phyloP scores from a whole-genome alignment of 2,888 invertebrate genomes.

The Drosophila cracens region DNA sequence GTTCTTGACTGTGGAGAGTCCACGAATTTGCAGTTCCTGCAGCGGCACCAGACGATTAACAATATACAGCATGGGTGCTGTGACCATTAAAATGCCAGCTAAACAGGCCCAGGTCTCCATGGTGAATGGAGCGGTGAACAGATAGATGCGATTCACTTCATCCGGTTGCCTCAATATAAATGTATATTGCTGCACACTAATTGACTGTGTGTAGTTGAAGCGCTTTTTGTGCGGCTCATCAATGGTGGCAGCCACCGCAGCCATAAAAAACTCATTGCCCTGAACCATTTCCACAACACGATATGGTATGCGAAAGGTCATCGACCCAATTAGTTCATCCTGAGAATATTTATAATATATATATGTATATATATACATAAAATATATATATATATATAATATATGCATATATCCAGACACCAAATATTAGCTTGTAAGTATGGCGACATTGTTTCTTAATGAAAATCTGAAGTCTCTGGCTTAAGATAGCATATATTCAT shows the following conservation, averaged over 20 bases:
- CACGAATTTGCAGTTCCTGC: conserved; percentile 82
- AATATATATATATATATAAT: not conserved
- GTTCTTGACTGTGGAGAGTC: conserved; percentile 85
- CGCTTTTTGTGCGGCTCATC: conserved; percentile 82
- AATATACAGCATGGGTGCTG: conserved; percentile 91
- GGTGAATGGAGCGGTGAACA: conserved; percentile 94
- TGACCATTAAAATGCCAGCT: conserved; percentile 89
- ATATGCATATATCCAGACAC: too few species aligned
- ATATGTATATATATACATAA: not conserved
- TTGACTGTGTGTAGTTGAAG: conserved; percentile 92
- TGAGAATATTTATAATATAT: conserved; percentile 22
- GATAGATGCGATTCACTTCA: conserved; percentile 91
- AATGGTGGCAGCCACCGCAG: conserved; percentile 83
- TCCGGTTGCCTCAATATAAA: conserved; percentile 92
- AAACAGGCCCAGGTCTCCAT: conserved; percentile 93
- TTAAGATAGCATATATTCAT: too few species aligned
- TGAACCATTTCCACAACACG: conserved; percentile 77
- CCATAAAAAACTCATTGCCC: conserved; percentile 81
- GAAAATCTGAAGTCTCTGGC: not conserved
- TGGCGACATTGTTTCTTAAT: not conserved
- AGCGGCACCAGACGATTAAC: conserved; percentile 90
- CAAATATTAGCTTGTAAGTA: not conserved
- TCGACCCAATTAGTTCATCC: conserved; percentile 77
- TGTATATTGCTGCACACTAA: conserved; percentile 92
- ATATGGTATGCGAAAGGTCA: conserved; percentile 80